Base-by-base conservation (phyloP, 2,113 vertebrate species). In the Varanus komodoensis region DNA sequence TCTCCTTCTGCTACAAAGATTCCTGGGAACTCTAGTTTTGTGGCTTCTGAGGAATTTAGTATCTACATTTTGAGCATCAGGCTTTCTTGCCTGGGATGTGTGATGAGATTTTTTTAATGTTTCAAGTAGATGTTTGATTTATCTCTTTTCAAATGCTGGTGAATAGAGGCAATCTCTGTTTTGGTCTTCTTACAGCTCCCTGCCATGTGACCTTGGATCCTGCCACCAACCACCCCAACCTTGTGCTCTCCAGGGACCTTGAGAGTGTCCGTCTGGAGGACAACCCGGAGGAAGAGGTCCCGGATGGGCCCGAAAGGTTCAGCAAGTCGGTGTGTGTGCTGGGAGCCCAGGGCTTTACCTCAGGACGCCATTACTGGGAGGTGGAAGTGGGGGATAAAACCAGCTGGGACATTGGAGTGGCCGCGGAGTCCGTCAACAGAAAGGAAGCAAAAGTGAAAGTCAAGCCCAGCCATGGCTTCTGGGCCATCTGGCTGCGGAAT, bases 321-420 rank as follows among this genome's bases (percentile, higher is more conserved):
- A 96, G 98, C 32, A 97, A 97, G 0, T 97, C 98, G 81, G 96
- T 96, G 78, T 98, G 98, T 7, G 96, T 98, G 50, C 94, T 98
- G 93, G 97, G 96, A 91, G 97, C 98, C 81, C 98, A 98, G 78
- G 95, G 96, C 91, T 97, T 98, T 77, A 91, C 89, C 91, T 92
- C 96, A 4, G 98, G 97, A 73, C 96, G 98, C 79, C 97, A 96
- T 96, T 98, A 98, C 95, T 98, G 98, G 98, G 98, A 98, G 89
- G 98, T 98, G 93, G 97, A 98, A 67, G 98, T 98, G 50, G 98
- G 98, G 1, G 97, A 98, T 84, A 98, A 98, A 94, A 96, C 97
- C 0, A 98, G 98, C 68, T 98, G 98, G 98, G 97, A 96, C 77
- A 91, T 98, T 84, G 98, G 98, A 0, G 97, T 98, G 80, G 98